Evolutionary conservation across 2,113 vertebrate genomes (phyloP), one percentile per base, ranked within the genome.

Genomic region (Mandrillus leucophaeus): DNA sequence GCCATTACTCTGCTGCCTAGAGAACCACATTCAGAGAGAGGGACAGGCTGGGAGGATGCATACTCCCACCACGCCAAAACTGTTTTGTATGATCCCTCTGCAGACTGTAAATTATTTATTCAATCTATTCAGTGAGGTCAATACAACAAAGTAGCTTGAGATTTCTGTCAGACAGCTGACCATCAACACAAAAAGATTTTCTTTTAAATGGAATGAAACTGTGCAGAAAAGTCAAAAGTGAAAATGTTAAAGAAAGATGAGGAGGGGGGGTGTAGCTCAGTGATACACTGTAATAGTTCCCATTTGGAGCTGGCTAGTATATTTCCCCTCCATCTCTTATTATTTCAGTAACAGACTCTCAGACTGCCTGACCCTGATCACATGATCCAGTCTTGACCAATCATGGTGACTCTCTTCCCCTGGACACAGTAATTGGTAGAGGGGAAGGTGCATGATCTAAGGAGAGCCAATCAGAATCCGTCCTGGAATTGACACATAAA

Each of bases 61-160:
- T 64, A 73, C 30, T 27, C 68, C 55, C 59, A 52, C 55, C 48
- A 32, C 18, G 45, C 88, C 88, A 50, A 93, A 94, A 59, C 55
- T 35, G 18, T 90, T 61, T 96, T 95, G 87, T 83, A 82, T 50
- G 83, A 91, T 64, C 59, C 73, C 70, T 57, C 61, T 25, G 40
- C 72, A 89, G 73, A 91, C 68, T 66, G n/a, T 76, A 82, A 93
- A 97, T 93, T 68, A 89, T 95, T 83, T 70, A 93, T 68, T 94
- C 85, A 25, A 22, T 70, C 10, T 89, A 80, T 59, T 27, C 27
- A 0, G 78, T 20, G 32, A 83, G 93, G 95, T 13, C 55, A 57
- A 68, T 68, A 40, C 12, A 70, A 35, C 35, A 8, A 6, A 97
- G 48, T n/a, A 80, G n/a, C 64, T 76, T 59, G 64, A 66, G 76